These are phyloP conservation scores for Calyptommatus sinebrachiatus DNA, from an alignment of 2,113 vertebrate species.

Conservation along the genomic window DNA sequence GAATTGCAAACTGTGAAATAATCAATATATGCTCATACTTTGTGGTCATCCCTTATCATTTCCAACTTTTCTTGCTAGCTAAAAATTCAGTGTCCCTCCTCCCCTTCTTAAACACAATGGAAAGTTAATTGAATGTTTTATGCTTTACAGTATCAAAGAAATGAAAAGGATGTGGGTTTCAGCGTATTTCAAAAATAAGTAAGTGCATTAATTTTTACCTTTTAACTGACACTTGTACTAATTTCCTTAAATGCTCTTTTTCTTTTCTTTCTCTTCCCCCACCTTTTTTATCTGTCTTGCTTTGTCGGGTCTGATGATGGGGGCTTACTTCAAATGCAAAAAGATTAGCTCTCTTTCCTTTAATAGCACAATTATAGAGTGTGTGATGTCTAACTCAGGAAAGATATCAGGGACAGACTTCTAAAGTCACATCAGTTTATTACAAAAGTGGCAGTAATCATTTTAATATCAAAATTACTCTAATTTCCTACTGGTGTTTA, in stretches of 20 bases:
- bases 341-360: conserved; percentile 80
- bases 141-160: conserved; percentile 79
- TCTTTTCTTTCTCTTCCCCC: neutral
- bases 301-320: conserved; percentile 79
- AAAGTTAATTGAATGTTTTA: conserved; percentile 84
- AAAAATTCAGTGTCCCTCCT: conserved; percentile 66
- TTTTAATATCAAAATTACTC: conserved; percentile 77
- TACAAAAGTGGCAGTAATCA: conserved; percentile 75
- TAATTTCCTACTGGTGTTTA: conserved; percentile 68
- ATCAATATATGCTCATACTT: neutral
- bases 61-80: conserved; percentile 57
- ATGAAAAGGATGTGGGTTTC: conserved; percentile 78
- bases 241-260: conserved; percentile 82
- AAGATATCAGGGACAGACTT: conserved; percentile 72
- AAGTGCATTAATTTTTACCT: conserved; percentile 83
- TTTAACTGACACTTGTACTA: conserved; percentile 83
- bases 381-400: conserved; percentile 78
- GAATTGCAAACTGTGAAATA: conserved; percentile 12
- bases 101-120: conserved; percentile 69
- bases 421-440: conserved; percentile 74
- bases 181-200: conserved; percentile 81
- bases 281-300: conserved; percentile 81
- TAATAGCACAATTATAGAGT: conserved; percentile 79
- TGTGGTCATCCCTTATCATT: conserved; percentile 26
- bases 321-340: conserved; percentile 79